Evolutionary conservation across 2,113 vertebrate genomes (phyloP).

Genomic region (Solenodon paradoxus): DNA sequence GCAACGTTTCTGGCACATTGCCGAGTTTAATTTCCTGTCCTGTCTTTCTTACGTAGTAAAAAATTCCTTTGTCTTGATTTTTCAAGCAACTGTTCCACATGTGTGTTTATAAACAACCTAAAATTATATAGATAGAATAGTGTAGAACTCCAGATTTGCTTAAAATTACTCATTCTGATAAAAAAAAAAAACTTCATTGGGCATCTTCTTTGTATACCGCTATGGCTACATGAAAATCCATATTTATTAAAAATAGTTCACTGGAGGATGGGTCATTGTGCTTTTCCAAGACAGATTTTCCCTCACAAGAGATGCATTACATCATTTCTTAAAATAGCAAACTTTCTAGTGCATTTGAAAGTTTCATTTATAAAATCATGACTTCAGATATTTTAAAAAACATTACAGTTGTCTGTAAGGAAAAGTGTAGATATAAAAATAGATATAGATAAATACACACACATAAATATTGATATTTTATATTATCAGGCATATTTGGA

Average conservation of each 20-base stretch:
- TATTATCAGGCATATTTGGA: background rate
- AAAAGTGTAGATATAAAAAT: background rate
- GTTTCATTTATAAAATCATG: conserved; percentile 13
- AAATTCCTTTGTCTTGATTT: background rate
- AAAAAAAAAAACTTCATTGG: background rate
- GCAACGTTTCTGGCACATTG: background rate
- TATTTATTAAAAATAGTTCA: background rate
- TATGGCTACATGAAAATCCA: background rate
- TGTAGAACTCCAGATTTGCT: background rate
- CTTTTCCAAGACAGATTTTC: conserved; percentile 24
- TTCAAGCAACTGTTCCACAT: background rate
- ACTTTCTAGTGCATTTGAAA: background rate
- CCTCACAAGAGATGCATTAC: background rate
- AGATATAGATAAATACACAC: background rate
- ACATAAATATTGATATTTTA: background rate
- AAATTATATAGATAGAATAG: conserved; percentile 30
- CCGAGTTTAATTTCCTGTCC: conserved; percentile 52
- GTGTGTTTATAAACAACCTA: conserved; percentile 40
- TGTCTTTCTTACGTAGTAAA: conserved; percentile 25
- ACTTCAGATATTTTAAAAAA: background rate
- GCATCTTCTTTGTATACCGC: background rate
- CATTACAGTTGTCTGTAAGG: background rate
- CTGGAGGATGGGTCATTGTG: background rate
- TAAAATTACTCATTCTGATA: background rate
- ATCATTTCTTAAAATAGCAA: background rate